Evolutionary conservation across 2,888 invertebrate genomes (phyloP).

Genomic region (Atherix ibis): DNA sequence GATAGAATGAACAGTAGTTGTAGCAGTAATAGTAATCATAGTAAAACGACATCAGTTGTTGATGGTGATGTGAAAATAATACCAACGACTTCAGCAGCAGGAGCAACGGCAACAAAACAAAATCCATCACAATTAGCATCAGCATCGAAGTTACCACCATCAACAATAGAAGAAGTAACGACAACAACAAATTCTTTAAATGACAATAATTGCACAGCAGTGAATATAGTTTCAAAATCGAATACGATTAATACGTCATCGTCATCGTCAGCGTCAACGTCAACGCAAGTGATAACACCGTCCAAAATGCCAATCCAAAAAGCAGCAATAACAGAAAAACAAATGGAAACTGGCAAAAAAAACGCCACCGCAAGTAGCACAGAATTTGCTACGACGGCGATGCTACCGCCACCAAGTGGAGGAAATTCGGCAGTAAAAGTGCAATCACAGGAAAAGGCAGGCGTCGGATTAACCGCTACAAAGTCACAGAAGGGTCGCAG

Average conservation of each 20-base stretch:
- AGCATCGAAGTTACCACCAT: neutral
- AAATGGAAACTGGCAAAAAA: neutral
- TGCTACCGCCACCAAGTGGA: neutral
- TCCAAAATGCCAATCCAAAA: neutral
- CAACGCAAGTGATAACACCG: conserved; percentile 4
- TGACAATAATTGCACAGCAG: conserved; percentile 1
- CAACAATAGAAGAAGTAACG: neutral
- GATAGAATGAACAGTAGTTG: conserved; percentile 26
- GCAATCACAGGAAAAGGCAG: conserved; percentile 8
- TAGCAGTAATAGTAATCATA: conserved; percentile 10
- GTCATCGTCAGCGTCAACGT: conserved; percentile 12
- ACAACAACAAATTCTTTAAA: conserved; percentile 9
- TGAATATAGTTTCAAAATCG: conserved; percentile 11
- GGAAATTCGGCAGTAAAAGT: neutral
- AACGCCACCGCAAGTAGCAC: neutral
- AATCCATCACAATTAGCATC: neutral
- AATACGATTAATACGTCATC: conserved; percentile 11
- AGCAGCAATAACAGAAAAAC: neutral
- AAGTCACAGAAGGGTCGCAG: conserved; percentile 56
- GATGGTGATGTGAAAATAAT: too few species aligned
- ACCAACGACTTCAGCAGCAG: too few species aligned
- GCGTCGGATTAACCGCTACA: conserved; percentile 11
- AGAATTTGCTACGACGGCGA: neutral
- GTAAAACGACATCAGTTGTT: conserved; percentile 1
- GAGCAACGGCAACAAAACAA: neutral